phyloP scores from a whole-genome alignment of 2,888 invertebrate species.

The Maniola hyperantus region DNA sequence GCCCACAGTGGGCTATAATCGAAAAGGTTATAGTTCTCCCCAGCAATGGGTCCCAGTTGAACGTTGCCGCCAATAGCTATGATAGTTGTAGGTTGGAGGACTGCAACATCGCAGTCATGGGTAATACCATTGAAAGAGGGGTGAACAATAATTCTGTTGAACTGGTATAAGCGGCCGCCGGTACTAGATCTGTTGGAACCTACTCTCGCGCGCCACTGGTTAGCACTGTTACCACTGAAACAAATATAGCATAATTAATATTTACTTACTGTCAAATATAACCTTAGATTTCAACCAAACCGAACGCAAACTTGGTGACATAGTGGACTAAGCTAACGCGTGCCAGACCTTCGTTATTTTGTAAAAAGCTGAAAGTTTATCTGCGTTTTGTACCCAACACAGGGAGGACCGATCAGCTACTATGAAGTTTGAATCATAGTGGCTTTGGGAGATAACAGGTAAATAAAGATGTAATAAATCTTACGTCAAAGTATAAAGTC shows the following conservation, averaged over 20 bases:
- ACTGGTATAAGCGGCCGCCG: conserved; percentile 3
- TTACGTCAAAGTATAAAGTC: no score
- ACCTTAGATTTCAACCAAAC: no score
- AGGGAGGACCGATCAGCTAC: no score
- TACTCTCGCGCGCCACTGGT: neutral
- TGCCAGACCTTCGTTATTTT: no score
- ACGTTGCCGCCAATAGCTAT: neutral
- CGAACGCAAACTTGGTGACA: no score
- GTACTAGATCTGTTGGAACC: conserved; percentile 1
- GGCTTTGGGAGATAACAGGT: no score
- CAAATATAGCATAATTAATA: neutral
- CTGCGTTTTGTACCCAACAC: no score
- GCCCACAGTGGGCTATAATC: neutral
- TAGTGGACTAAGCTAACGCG: no score
- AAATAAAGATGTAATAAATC: no score
- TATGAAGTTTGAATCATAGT: no score
- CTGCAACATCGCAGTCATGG: neutral
- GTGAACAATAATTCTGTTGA: neutral
- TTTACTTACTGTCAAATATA: neutral
- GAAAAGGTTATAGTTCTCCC: neutral
- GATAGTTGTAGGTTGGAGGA: neutral
- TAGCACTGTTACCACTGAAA: neutral
- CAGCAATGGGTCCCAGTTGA: conserved; percentile 2
- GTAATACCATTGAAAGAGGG: neutral
- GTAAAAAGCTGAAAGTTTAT: no score